Percentiles rank a stretch among this genome's conserved stretches.
Conservation (phyloP, 1,140 invertebrate genomes). For the Brachionus manjavacas region DNA sequence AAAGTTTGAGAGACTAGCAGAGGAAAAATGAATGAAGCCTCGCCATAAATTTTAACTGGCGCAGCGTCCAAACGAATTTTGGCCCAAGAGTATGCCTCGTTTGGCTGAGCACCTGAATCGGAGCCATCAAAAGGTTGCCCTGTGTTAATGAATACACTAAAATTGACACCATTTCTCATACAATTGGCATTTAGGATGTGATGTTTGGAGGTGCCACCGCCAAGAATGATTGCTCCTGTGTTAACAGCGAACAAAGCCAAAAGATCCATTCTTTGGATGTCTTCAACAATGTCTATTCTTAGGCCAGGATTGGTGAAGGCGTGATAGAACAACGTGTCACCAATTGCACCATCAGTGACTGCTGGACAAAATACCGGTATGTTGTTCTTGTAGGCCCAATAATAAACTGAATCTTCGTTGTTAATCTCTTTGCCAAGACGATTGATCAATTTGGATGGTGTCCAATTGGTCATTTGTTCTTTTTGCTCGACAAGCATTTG, state of each 20-base stretch:
- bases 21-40: slow-evolving; percentile 90
- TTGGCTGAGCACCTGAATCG: slow-evolving; percentile 90
- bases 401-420: slow-evolving; percentile 85
- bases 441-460: slow-evolving; percentile 82
- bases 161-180: slow-evolving; percentile 91
- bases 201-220: slow-evolving; percentile 93
- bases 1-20: slow-evolving; percentile 92
- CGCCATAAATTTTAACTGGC: slow-evolving; percentile 83
- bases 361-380: slow-evolving; percentile 98
- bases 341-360: slow-evolving; percentile 92
- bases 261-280: slow-evolving; percentile 72
- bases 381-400: slow-evolving; percentile 94
- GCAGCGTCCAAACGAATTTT: slow-evolving; percentile 82
- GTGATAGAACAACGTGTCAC: slow-evolving; percentile 99
- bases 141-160: slow-evolving; percentile 92
- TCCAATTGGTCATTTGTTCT: slow-evolving; percentile 72
- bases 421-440: slow-evolving; percentile 82
- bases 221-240: slow-evolving; percentile 90
- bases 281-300: slow-evolving; percentile 84
- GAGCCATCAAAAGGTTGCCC: slow-evolving; percentile 94
- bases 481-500: slow-evolving; percentile 84
- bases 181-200: slow-evolving; percentile 75
- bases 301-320: slow-evolving; percentile 81
- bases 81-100: slow-evolving; percentile 97
- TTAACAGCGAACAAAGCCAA: slow-evolving; percentile 86